A percentile compares a stretch with the other conserved stretches of the same genome.
Conservation (phyloP, 2,888 invertebrate species). For the Xiphydria camelus region DNA sequence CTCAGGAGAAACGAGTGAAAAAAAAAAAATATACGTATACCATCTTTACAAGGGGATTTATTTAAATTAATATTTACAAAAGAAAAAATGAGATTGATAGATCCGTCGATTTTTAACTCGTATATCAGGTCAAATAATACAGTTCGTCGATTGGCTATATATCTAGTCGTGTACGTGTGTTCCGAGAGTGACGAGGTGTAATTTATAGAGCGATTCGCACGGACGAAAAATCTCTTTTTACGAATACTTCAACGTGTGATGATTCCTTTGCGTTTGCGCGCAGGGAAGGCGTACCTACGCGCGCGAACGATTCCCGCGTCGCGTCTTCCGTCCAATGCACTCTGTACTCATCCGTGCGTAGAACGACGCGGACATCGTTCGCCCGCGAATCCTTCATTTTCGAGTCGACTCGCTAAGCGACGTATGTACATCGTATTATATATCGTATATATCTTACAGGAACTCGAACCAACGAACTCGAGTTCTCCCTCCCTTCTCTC, state of each 20-base stretch:
- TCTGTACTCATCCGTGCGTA: too few relatives aligned
- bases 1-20: not conserved
- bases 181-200: constrained; percentile 2
- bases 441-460: too few relatives aligned
- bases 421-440: too few relatives aligned
- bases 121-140: constrained; percentile 35
- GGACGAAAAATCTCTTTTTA: not conserved
- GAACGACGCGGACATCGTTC: too few relatives aligned
- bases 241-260: not conserved
- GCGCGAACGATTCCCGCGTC: not conserved
- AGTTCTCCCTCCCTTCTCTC: too few relatives aligned
- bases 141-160: not conserved
- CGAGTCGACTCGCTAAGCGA: too few relatives aligned
- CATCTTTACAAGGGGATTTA: constrained; percentile 51
- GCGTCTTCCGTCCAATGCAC: not conserved
- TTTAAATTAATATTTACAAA: constrained; percentile 53
- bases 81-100: constrained; percentile 43
- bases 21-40: constrained; percentile 35
- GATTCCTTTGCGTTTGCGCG: not conserved
- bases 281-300: not conserved
- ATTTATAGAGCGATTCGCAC: not conserved
- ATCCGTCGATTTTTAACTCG: constrained; percentile 31
- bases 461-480: too few relatives aligned
- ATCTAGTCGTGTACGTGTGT: not conserved
- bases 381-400: too few relatives aligned